Base-by-base conservation (phyloP, 2,113 vertebrate species). In the Strix uralensis region DNA sequence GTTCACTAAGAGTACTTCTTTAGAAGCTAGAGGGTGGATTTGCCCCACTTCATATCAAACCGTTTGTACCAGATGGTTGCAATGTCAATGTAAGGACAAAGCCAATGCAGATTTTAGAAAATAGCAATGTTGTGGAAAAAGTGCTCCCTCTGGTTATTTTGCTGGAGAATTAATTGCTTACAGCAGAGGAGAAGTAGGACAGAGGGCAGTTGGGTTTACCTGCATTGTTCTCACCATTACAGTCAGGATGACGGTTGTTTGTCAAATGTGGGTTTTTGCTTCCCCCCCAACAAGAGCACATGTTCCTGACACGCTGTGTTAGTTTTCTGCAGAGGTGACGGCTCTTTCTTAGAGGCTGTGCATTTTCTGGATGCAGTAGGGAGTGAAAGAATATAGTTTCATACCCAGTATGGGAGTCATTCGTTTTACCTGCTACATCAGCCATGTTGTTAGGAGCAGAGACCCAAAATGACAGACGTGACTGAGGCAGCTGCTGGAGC, bases 51-150 rank as follows among this genome's bases (percentile, higher is more conserved):
- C 78, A 26, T 91, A 77, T 62, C 84, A 92, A 95, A 96, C 57
- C n/a, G 11, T n/a, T 93, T 2, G 0, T 80, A 94, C 89, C 94
- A 97, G 96, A 97, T 97, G 96, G 97, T 92, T 95, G 95, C 95
- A 97, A 96, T 97, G 95, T 97, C 97, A 97, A n/a, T 42, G 74
- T 90, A 96, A 97, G 97, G 96, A 94, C 94, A 15, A 93, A 94
- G 89, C 84, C 95, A 92, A 94, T 92, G 96, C 91, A 82, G 95
- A 83, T 88, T 94, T 91, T 73, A 89, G 95, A 89, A 97, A 95
- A 91, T 1, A 92, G 92, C 95, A 80, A 18, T 77, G 94, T 71
- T 95, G 94, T 95, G 96, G 95, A 55, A 92, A 95, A 95, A 95
- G 92, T 94, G 96, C 94, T 96, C 96, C 94, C 95, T 96, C 94